Conservation (phyloP, 2,113 vertebrate genomes). For the Lipophrys pholis region DNA sequence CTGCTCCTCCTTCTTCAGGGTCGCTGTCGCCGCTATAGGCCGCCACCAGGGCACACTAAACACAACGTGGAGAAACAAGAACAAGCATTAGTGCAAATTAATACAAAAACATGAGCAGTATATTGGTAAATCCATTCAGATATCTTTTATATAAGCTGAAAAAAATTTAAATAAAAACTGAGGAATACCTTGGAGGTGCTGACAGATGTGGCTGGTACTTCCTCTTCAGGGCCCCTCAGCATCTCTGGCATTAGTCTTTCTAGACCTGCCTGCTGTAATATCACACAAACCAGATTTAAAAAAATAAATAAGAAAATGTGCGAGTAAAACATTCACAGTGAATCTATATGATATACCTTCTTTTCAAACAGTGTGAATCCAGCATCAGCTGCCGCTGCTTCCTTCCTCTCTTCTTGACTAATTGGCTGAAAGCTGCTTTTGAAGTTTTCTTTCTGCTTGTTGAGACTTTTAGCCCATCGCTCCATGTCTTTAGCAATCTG, state of each 20-base stretch:
- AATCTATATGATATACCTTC: constrained; percentile 84
- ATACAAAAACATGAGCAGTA: background rate
- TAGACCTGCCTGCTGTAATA: constrained; percentile 84
- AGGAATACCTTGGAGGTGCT: constrained; percentile 78
- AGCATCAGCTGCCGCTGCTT: constrained; percentile 96
- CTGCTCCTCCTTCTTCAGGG: constrained; percentile 88
- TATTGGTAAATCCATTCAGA: no score
- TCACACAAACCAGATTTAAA: no score
- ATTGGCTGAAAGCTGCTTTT: constrained; percentile 95
- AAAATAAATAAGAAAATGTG: no score
- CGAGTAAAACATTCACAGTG: no score
- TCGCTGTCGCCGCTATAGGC: constrained; percentile 98
- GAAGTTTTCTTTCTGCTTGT: constrained; percentile 99
- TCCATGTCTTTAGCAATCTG: constrained; percentile 99
- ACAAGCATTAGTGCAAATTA: background rate
- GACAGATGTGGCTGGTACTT: constrained; percentile 77
- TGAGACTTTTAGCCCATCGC: constrained; percentile 98
- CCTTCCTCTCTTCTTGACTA: constrained; percentile 93
- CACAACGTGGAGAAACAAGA: background rate
- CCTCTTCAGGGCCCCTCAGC: constrained; percentile 87
- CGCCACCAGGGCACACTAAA: constrained; percentile 92
- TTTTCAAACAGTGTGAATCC: constrained; percentile 97
- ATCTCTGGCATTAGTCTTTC: constrained; percentile 91
- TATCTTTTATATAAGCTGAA: no score
- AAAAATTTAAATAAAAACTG: no score